Percentiles rank a stretch among this genome's conserved stretches.
Conservation (phyloP, 2,888 invertebrate genomes). For the Hyppa rectilinea region DNA sequence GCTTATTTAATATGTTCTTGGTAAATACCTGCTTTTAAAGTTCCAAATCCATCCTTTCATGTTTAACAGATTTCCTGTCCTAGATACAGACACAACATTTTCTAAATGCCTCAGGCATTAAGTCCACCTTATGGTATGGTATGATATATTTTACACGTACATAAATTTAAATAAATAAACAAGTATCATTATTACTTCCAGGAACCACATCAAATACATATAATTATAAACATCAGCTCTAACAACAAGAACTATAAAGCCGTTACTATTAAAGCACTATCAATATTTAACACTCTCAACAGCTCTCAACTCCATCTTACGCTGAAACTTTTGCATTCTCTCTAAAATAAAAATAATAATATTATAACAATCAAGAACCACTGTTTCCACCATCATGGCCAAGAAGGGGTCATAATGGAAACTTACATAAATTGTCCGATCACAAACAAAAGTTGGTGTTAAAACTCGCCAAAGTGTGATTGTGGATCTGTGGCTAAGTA, state of each 20-base stretch:
- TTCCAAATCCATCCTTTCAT: too few species aligned
- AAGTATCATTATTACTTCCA: too few species aligned
- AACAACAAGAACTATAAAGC: background rate
- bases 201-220: too few species aligned
- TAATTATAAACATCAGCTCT: background rate
- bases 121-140: too few species aligned
- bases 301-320: background rate
- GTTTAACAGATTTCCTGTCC: background rate
- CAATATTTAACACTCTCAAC: background rate
- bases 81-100: too few species aligned
- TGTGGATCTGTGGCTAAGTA: conserved; percentile 76
- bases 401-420: conserved; percentile 65
- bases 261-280: background rate
- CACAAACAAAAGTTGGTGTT: conserved; percentile 79
- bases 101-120: too few species aligned
- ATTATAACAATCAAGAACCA: conserved; percentile 41
- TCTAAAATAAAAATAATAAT: conserved; percentile 39
- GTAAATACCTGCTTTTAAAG: background rate
- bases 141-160: too few species aligned
- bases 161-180: too few species aligned
- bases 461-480: conserved; percentile 77
- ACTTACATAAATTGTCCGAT: conserved; percentile 79
- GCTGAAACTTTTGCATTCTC: background rate
- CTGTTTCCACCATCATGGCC: conserved; percentile 42
- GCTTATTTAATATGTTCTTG: too few species aligned